A percentile compares a stretch with the other conserved stretches of the same genome.
Conservation (phyloP, 2,888 invertebrate species). For the Callyntrura sp. region DNA sequence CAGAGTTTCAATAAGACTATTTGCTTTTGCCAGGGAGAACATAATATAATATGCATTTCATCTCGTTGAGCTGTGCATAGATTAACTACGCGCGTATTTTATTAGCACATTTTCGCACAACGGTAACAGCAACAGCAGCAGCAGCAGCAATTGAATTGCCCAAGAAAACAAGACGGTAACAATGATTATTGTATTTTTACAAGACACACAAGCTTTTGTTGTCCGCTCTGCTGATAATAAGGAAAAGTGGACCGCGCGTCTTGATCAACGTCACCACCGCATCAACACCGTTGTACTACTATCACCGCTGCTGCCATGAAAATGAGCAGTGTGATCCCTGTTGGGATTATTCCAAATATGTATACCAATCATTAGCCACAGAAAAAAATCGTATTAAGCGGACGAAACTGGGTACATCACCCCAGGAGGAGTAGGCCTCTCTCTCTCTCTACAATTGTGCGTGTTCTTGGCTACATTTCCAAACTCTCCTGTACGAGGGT, state of each 20-base stretch:
- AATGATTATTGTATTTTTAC: neutral
- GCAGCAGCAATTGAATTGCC: neutral
- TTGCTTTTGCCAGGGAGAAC: neutral
- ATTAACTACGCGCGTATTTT: neutral
- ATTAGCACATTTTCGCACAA: constrained; percentile 3
- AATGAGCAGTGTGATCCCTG: constrained; percentile 3
- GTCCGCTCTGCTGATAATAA: neutral
- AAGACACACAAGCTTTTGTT: neutral
- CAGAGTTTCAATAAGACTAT: neutral
- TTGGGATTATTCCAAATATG: constrained; percentile 68
- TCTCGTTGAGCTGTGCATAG: too few species aligned
- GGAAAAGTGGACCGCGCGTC: constrained; percentile 4
- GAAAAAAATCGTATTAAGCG: neutral
- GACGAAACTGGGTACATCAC: neutral
- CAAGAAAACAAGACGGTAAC: neutral
- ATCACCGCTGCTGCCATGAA: neutral
- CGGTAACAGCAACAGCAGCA: neutral
- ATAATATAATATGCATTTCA: neutral
- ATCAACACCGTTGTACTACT: neutral
- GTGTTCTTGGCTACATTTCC: too few species aligned
- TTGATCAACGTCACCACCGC: constrained; percentile 7
- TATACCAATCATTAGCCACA: constrained; percentile 57
- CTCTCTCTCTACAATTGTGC: too few species aligned
- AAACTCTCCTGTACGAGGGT: too few species aligned
- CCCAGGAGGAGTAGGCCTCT: constrained; percentile 12